Evolutionary conservation across 1,140 invertebrate genomes (phyloP), one percentile per base, ranked within the genome.

Genomic region (Brachionus rotundiformis): DNA sequence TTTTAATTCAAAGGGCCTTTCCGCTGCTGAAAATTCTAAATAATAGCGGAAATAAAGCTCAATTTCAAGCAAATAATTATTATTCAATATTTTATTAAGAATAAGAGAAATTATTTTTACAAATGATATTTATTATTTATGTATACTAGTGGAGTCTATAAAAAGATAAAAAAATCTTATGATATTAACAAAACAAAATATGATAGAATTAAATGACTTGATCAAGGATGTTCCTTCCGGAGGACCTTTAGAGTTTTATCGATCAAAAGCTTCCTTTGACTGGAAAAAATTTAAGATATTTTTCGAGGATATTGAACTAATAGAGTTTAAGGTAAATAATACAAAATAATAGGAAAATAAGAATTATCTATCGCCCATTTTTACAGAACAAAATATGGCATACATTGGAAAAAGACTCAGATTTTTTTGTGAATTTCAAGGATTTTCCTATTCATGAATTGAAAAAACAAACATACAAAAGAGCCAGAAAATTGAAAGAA

Each of bases 331-430:
- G 36, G 59, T 63, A 63, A 63, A 13, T 29, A 54, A 87, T 91
- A 73, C n/a, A n/a, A n/a, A n/a, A 86, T 94, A 25, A 90, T 90
- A 86, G 90, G 92, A 73, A 93, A 93, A 89, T 92, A 86, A 86
- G 94, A 93, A 92, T 76, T n/a, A 31, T 49, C 41, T 81, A 61
- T 65, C 41, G 25, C 19, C 19, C 19, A 49, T n/a, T n/a, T n/a
- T n/a, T n/a, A n/a, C n/a, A 96, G 94, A 91, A 93, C 84, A 91
- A 91, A 86, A 89, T 96, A 82, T 95, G 93, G 92, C 90, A 91
- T 27, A 91, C 91, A 3, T 86, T 97, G 44, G 91, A 94, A 87
- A 91, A 89, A 13, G 93, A 95, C 86, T 92, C 94, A 6, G 84
- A 92, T 0, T 98, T 97, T 86, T 88, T 89, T 82, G 89, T 83